These are phyloP conservation scores for Micromesistius poutassou DNA, from an alignment of 2,797 vertebrate genomes.

Conservation along the genomic window DNA sequence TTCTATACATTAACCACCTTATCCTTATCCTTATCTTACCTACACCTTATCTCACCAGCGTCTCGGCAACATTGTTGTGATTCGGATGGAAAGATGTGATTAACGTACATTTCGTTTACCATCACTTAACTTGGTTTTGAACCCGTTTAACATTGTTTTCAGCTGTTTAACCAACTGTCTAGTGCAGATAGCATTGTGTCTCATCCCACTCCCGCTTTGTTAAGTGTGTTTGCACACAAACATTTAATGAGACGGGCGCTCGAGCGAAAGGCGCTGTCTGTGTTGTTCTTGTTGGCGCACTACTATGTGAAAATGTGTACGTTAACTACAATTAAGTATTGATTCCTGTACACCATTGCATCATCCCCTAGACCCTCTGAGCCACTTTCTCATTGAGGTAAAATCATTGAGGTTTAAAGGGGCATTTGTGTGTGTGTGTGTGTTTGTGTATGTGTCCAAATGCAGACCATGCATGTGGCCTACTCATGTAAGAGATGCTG, in stretches of 20 bases:
- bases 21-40: too few species aligned
- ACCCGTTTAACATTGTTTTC: neutral
- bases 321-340: constrained; percentile 2
- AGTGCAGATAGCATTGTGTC: neutral
- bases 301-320: neutral
- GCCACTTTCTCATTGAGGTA: neutral
- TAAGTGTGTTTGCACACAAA: constrained; percentile 1
- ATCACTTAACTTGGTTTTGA: too few species aligned
- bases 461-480: neutral
- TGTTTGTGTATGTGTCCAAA: neutral
- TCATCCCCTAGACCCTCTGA: neutral
- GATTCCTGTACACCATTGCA: neutral
- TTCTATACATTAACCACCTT: too few species aligned
- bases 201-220: neutral
- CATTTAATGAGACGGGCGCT: neutral
- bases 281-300: neutral
- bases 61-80: too few species aligned
- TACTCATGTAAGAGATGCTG: neutral
- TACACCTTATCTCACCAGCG: too few species aligned
- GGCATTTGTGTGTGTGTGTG: neutral
- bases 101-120: too few species aligned
- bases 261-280: neutral
- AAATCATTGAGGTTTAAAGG: neutral
- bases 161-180: neutral
- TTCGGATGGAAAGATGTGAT: too few species aligned